Evolutionary conservation across 2,113 vertebrate genomes (phyloP).

Genomic region (Sapajus apella): DNA sequence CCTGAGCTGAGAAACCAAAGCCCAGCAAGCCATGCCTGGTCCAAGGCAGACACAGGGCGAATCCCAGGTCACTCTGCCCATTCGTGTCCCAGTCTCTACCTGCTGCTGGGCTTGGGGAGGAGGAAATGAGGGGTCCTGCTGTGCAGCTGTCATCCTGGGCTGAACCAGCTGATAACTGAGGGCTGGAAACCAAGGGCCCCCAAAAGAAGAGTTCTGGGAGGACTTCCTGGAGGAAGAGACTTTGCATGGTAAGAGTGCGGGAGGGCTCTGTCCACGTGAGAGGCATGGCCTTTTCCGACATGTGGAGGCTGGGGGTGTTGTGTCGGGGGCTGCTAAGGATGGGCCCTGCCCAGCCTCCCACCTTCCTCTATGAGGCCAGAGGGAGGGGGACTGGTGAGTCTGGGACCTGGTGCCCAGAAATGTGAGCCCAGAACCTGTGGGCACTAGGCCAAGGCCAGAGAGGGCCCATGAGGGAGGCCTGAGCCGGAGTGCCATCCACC

Average conservation of each 20-base stretch:
- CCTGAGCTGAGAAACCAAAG: no score
- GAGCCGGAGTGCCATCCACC: fast-evolving
- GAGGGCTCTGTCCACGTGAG: background rate
- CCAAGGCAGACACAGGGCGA: background rate
- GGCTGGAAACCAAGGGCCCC: background rate
- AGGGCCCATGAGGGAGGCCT: background rate
- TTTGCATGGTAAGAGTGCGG: background rate
- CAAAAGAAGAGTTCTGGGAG: background rate
- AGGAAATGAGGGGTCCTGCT: background rate
- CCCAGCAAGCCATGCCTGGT: background rate
- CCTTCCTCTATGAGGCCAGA: background rate
- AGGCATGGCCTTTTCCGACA: background rate
- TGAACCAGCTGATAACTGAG: background rate
- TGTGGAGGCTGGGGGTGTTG: background rate
- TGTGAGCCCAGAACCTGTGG: background rate
- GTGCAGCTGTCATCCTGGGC: background rate
- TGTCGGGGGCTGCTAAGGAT: background rate
- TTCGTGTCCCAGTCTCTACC: background rate
- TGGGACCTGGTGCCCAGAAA: background rate
- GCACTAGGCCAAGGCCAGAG: background rate
- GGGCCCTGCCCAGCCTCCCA: no score
- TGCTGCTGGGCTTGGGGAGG: background rate
- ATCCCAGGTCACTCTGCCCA: background rate
- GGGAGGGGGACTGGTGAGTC: background rate
- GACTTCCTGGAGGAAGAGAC: background rate